Evolutionary conservation across 2,113 vertebrate genomes (phyloP), one percentile per base, ranked within the genome.

Genomic region (Nycticryphes semicollaris): DNA sequence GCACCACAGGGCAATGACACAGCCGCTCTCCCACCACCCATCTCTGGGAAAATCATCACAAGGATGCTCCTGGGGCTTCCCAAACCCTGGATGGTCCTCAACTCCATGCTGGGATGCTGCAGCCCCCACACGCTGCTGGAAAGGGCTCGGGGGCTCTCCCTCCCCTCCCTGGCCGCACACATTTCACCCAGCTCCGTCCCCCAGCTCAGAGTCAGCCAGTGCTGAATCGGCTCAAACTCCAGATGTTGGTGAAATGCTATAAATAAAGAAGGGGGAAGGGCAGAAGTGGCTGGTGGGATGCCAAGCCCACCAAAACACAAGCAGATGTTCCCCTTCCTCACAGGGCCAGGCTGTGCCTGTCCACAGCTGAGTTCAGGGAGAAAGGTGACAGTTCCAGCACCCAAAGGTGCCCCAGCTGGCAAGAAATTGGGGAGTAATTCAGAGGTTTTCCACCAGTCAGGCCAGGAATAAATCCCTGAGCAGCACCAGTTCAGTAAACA

Each of bases 201-300:
- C 54, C 28, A 0, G 51, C 92, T n/a, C 37, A 0, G 7, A 82
- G 68, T 1, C 90, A 84, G 81, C 30, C 88, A 68, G 91, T 22
- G 0, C 50, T 4, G 3, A 33, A 39, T 7, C 6, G 3, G 43
- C 85, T 93, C 94, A 3, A 64, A 25, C 93, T 96, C 95, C 95
- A 97, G 95, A 96, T 97, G 94, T 75, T 75, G 87, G 91, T 20
- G 91, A 92, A 93, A 64, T 0, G 57, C 84, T 96, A 87, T 94
- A 97, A 97, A 97, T 93, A 94, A 91, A 73, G 22, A 45, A 75
- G 87, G 89, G 87, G 89, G 93, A 87, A 85, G 59, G 93, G 90
- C 56, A 72, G 43, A 33, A 1, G 1, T 41, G 17, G 84, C 92
- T 91, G 94, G 33, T 6, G 77, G 90, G 87, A 59, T 1, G 56